Conservation (phyloP, 2,888 invertebrate species). For the Mythimna loreyi region DNA sequence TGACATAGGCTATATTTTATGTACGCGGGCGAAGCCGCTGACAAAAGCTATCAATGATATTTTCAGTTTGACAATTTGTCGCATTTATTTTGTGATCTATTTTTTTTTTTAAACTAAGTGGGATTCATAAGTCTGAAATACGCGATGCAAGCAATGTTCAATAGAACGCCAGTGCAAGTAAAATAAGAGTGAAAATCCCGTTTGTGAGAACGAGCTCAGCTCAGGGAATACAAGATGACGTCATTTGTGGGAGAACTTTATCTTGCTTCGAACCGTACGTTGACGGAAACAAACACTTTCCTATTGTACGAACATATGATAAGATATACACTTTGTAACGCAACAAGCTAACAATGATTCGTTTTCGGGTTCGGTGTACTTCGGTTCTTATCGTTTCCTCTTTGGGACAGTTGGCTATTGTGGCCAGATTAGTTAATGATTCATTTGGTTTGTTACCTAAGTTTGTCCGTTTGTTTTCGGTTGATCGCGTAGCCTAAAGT, state of each 20-base stretch:
- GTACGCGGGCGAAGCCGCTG: too few species aligned
- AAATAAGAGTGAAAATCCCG: constrained; percentile 24
- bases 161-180: constrained; percentile 20
- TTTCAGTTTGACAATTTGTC: too few species aligned
- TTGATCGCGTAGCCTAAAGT: constrained; percentile 41
- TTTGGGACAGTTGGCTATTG: constrained; percentile 79
- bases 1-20: too few species aligned
- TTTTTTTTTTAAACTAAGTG: too few species aligned
- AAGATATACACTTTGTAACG: constrained; percentile 77
- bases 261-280: constrained; percentile 42
- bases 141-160: not conserved
- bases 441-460: constrained; percentile 74
- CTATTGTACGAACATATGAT: constrained; percentile 71
- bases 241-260: constrained; percentile 53
- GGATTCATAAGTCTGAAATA: too few species aligned
- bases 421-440: constrained; percentile 83
- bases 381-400: constrained; percentile 83
- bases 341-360: constrained; percentile 73
- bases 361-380: constrained; percentile 80
- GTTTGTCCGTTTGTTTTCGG: constrained; percentile 44
- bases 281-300: constrained; percentile 61
- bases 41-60: too few species aligned
- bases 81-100: too few species aligned
- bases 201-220: constrained; percentile 23
- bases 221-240: constrained; percentile 26